Evolutionary conservation across 2,888 invertebrate species (phyloP).

Genomic region (Dione juno): DNA sequence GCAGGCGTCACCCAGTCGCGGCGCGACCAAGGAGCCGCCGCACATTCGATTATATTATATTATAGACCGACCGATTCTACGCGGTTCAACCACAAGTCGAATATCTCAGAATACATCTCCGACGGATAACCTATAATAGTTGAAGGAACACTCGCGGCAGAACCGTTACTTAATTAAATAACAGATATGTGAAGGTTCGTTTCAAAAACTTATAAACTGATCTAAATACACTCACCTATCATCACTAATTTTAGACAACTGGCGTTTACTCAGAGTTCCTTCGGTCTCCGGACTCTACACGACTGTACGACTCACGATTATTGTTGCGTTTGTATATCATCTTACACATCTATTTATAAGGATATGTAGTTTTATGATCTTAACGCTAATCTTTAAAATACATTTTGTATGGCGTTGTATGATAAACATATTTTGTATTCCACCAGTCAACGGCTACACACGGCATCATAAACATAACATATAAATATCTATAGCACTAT

Average conservation of each 20-base stretch:
- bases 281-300: constrained; percentile 14
- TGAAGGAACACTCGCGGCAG: constrained; percentile 44
- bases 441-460: background rate
- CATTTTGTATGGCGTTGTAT: background rate
- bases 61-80: constrained; percentile 34
- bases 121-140: constrained; percentile 40
- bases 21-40: constrained; percentile 23
- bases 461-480: background rate
- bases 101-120: constrained; percentile 38
- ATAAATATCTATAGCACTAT: background rate
- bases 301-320: constrained; percentile 10
- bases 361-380: constrained; percentile 22
- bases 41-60: constrained; percentile 31
- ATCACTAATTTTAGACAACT: constrained; percentile 24
- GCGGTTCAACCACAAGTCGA: constrained; percentile 44
- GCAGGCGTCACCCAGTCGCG: constrained; percentile 28
- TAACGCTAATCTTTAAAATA: constrained; percentile 14
- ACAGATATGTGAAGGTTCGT: constrained; percentile 46
- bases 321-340: constrained; percentile 21
- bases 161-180: constrained; percentile 42
- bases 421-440: background rate
- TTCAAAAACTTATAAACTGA: constrained; percentile 33
- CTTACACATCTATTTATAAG: constrained; percentile 9
- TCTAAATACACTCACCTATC: constrained; percentile 36
- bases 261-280: constrained; percentile 23